phyloP scores from a whole-genome alignment of 2,113 vertebrate genomes.

The Mesembrinibis cayennensis region DNA sequence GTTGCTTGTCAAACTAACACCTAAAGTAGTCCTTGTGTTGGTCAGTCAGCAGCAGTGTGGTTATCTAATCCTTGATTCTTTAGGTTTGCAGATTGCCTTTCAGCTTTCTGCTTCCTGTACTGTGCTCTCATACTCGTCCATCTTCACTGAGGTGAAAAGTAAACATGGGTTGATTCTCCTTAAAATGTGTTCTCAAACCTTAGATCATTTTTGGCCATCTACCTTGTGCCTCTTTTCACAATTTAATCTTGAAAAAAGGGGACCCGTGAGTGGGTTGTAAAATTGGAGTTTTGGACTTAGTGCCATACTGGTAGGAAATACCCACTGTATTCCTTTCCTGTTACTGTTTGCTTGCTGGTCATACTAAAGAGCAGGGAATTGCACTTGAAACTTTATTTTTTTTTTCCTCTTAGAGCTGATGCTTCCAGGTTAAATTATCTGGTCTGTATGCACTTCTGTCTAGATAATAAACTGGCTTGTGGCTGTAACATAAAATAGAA shows the following conservation, averaged over 20 bases:
- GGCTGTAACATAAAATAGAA: neutral
- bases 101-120: neutral
- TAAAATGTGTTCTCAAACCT: neutral
- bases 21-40: neutral
- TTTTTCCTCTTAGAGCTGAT: neutral
- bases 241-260: neutral
- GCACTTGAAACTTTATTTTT: neutral
- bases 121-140: rapidly evolving
- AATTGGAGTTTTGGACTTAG: neutral
- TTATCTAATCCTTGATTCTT: neutral
- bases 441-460: neutral
- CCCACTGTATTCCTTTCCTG: neutral
- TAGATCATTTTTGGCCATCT: neutral
- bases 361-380: neutral
- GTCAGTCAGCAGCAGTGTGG: neutral
- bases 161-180: neutral
- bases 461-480: neutral
- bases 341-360: neutral
- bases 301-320: neutral
- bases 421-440: neutral
- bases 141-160: neutral
- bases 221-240: neutral
- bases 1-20: neutral
- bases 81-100: neutral
- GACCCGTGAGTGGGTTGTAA: rapidly evolving